phyloP scores from a whole-genome alignment of 1,140 invertebrate species.

The Schlechtendalia chinensis region DNA sequence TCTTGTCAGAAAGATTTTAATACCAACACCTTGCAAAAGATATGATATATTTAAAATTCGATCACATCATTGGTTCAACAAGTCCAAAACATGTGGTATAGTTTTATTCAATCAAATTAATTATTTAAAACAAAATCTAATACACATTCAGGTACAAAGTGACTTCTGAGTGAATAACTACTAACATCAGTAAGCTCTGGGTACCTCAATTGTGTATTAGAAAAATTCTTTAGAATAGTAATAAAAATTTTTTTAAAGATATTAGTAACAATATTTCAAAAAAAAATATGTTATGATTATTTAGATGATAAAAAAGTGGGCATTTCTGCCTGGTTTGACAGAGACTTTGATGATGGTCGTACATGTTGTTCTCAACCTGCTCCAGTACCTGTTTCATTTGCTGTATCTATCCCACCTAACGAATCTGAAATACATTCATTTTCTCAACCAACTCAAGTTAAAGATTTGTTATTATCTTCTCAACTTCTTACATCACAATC shows the following conservation, averaged over 20 bases:
- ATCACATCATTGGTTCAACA: slow-evolving; percentile 75
- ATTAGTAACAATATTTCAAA: too few relatives aligned
- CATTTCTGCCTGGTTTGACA: not conserved
- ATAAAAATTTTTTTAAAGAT: too few relatives aligned
- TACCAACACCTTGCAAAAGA: slow-evolving; percentile 65
- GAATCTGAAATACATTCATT: slow-evolving; percentile 63
- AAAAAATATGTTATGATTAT: not conserved
- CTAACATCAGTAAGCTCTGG: slow-evolving; percentile 20
- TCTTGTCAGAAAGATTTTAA: slow-evolving; percentile 72
- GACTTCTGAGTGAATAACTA: slow-evolving; percentile 23
- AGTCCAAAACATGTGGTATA: slow-evolving; percentile 53
- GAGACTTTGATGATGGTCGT: slow-evolving; percentile 46
- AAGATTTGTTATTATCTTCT: slow-evolving; percentile 77
- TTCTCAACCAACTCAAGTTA: slow-evolving; percentile 81
- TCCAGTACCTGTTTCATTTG: not conserved
- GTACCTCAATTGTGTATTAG: slow-evolving; percentile 10
- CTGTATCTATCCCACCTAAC: not conserved
- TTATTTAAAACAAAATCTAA: not conserved
- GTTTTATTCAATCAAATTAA: not conserved
- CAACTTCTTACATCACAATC: slow-evolving; percentile 61
- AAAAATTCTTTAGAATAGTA: not conserved
- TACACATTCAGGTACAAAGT: slow-evolving; percentile 38
- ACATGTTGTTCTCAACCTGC: slow-evolving; percentile 51
- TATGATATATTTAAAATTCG: slow-evolving; percentile 69
- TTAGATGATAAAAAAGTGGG: slow-evolving; percentile 9